phyloP scores from a whole-genome alignment of 2,888 invertebrate genomes.

The Smittia aterrima region DNA sequence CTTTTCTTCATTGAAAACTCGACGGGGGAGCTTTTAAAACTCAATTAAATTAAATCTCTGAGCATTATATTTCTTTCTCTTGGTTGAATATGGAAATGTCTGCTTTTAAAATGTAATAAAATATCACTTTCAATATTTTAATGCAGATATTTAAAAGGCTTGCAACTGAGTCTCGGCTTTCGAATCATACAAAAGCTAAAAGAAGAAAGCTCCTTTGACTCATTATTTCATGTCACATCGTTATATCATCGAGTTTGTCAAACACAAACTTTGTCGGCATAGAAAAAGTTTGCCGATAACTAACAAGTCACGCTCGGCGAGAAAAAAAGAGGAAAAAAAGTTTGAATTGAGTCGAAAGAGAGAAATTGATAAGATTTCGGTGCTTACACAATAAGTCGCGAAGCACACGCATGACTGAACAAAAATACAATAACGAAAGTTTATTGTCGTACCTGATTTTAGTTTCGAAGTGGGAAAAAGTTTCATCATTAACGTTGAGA shows the following conservation, averaged over 20 bases:
- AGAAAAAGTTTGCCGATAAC: too few species aligned
- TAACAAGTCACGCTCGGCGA: not conserved
- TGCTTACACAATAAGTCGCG: not conserved
- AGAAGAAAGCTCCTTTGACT: too few species aligned
- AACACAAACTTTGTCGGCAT: too few species aligned
- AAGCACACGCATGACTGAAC: conserved; percentile 18
- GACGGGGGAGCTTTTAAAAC: conserved; percentile 28
- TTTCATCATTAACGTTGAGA: conserved; percentile 34
- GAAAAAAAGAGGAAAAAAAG: not conserved
- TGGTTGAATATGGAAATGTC: conserved; percentile 20
- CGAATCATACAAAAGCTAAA: too few species aligned
- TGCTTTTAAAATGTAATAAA: conserved; percentile 27
- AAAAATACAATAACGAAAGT: conserved; percentile 29
- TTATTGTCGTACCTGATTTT: conserved; percentile 12
- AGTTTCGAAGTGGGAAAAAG: conserved; percentile 7
- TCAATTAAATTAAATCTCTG: conserved; percentile 38
- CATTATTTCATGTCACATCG: too few species aligned
- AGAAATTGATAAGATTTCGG: conserved; percentile 17
- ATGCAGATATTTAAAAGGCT: too few species aligned
- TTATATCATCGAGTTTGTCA: too few species aligned
- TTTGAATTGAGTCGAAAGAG: conserved; percentile 4
- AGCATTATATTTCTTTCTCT: not conserved
- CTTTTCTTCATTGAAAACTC: not conserved
- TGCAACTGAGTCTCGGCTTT: too few species aligned
- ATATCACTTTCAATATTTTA: conserved; percentile 6